Evolutionary conservation across 1,140 invertebrate species (phyloP).

Genomic region (Globodera rostochiensis): DNA sequence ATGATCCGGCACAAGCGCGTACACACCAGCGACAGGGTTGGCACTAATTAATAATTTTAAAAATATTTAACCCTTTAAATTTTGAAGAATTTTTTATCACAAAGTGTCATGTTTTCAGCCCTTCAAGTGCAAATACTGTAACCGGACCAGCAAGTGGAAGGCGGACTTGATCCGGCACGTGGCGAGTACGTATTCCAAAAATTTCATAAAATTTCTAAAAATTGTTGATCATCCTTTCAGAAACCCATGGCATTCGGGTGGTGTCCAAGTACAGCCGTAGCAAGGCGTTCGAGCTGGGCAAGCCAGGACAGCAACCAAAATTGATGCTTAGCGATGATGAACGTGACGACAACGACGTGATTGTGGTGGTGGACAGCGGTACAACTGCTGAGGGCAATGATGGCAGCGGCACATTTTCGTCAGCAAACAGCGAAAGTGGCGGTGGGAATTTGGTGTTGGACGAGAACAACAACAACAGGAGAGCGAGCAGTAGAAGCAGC

Average conservation of each 20-base stretch:
- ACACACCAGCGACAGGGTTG: constrained; percentile 56
- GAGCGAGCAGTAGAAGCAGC: not conserved
- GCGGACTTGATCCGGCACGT: constrained; percentile 65
- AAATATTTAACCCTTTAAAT: too few species aligned
- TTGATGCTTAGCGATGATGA: too few species aligned
- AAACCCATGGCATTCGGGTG: constrained; percentile 65
- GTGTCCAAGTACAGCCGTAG: constrained; percentile 64
- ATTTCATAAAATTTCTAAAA: too few species aligned
- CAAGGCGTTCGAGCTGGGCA: constrained; percentile 56
- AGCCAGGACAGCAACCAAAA: not conserved
- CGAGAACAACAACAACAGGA: not conserved
- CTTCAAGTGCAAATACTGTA: constrained; percentile 65
- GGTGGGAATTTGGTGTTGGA: not conserved
- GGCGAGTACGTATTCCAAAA: constrained; percentile 64
- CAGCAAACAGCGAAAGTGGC: not conserved
- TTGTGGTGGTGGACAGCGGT: too few species aligned
- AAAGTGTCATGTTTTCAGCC: constrained; percentile 35
- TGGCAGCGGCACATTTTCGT: not conserved
- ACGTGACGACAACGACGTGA: too few species aligned
- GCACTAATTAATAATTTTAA: too few species aligned
- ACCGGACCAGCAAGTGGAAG: constrained; percentile 64
- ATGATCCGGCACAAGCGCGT: constrained; percentile 65
- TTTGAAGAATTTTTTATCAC: not conserved
- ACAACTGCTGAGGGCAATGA: too few species aligned
- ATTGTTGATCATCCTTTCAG: too few species aligned